Evolutionary conservation across 2,797 vertebrate species (phyloP).

Genomic region (Myotis vivesi): DNA sequence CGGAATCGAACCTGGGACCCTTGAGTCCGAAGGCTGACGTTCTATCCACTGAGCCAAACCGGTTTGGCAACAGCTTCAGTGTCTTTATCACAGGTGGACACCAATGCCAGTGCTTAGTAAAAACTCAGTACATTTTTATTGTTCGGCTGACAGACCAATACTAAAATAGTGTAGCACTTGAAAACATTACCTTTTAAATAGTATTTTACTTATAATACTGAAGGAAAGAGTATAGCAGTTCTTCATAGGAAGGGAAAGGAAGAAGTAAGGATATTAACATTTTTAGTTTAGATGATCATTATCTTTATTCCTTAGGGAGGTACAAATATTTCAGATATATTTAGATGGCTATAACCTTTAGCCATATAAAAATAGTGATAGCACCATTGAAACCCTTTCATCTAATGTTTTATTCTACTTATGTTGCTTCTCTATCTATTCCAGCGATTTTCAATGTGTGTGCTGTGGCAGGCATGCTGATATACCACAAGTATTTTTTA

Average conservation of each 20-base stretch:
- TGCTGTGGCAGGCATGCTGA: neutral
- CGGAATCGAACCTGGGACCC: too few relatives aligned
- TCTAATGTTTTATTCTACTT: neutral
- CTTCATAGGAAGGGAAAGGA: neutral
- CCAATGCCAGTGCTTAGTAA: neutral
- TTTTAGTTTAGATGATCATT: neutral
- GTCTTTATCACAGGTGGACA: neutral
- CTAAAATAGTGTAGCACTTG: neutral
- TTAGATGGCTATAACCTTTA: neutral
- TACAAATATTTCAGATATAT: neutral
- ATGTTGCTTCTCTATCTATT: neutral
- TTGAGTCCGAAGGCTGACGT: too few relatives aligned
- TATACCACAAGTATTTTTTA: neutral
- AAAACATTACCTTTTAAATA: neutral
- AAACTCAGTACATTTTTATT: neutral
- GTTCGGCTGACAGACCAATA: neutral
- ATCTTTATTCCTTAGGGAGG: neutral
- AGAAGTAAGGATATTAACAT: neutral
- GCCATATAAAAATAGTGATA: neutral
- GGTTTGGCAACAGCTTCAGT: neutral
- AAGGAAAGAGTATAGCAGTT: neutral
- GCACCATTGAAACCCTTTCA: neutral
- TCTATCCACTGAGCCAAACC: too few relatives aligned
- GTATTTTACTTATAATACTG: neutral
- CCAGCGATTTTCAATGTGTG: neutral